Evolutionary conservation across 2,113 vertebrate species (phyloP).

Genomic region (Alectura lathami): DNA sequence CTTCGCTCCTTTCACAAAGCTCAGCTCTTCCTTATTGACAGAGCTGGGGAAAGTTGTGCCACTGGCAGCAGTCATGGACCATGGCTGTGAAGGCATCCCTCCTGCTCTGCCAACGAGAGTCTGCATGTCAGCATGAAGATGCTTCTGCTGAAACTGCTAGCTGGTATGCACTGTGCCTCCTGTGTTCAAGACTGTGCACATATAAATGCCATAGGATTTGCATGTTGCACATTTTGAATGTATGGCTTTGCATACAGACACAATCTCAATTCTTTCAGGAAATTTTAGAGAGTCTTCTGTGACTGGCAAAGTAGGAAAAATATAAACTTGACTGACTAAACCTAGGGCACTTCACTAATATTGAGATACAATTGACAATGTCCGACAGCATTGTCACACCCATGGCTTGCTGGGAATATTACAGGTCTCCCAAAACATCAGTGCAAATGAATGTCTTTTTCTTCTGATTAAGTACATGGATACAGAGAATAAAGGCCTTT

Average conservation of each 20-base stretch:
- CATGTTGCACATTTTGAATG: rapidly evolving
- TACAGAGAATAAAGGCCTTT: not conserved
- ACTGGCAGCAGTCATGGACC: not conserved
- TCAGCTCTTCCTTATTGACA: not conserved
- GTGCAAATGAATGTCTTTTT: not conserved
- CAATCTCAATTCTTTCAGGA: not conserved
- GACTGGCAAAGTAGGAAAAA: not conserved
- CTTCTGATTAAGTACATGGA: not conserved
- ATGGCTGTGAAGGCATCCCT: rapidly evolving
- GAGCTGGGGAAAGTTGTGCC: not conserved
- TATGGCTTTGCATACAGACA: not conserved
- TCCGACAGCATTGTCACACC: not conserved
- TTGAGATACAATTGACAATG: not conserved
- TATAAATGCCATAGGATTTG: not conserved
- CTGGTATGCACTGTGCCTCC: rapidly evolving
- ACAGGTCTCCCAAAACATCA: not conserved
- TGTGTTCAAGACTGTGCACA: rapidly evolving
- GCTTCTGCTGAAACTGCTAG: not conserved
- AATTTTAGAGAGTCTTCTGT: not conserved
- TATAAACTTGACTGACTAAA: not conserved
- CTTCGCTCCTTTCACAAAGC: not conserved
- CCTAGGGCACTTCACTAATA: not conserved
- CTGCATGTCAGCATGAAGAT: not conserved
- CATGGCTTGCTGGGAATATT: not conserved
- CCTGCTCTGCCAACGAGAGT: not conserved